These are phyloP conservation scores for Cyrtodaria siliqua DNA, from an alignment of 2,888 invertebrate genomes.

Conservation along the genomic window DNA sequence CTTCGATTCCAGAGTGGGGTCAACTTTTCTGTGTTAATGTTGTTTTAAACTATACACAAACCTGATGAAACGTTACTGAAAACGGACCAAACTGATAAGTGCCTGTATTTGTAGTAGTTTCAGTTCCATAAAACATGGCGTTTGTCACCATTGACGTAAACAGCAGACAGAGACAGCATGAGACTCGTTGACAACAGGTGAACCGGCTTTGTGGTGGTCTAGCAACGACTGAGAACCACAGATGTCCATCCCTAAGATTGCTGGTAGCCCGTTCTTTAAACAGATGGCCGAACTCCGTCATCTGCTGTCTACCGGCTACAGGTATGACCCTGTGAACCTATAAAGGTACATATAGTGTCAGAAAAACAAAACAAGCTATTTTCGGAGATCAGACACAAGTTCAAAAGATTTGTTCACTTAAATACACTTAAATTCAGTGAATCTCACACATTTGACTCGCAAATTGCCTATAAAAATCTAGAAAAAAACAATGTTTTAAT, in stretches of 20 bases:
- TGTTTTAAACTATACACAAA: too few species aligned
- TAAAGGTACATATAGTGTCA: too few species aligned
- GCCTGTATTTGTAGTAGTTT: constrained; percentile 70
- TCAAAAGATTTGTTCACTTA: too few species aligned
- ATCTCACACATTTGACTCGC: too few species aligned
- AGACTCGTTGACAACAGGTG: constrained; percentile 86
- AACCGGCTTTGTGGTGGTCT: constrained; percentile 87
- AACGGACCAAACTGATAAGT: constrained; percentile 86
- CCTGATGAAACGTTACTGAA: constrained; percentile 86
- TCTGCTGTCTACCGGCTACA: constrained; percentile 86
- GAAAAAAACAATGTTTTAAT: too few species aligned
- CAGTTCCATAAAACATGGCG: constrained; percentile 87
- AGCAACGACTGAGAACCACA: constrained; percentile 88
- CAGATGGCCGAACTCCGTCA: constrained; percentile 86
- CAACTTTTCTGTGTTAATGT: too few species aligned
- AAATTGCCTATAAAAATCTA: too few species aligned
- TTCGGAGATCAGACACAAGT: too few species aligned
- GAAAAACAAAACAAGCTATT: too few species aligned
- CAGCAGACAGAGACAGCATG: constrained; percentile 87
- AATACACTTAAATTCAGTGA: too few species aligned
- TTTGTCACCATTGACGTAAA: constrained; percentile 87
- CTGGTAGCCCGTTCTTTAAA: constrained; percentile 85
- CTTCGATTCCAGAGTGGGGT: too few species aligned
- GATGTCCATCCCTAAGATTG: constrained; percentile 87
- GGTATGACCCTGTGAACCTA: constrained; percentile 87